A percentile compares a stretch with the other conserved stretches of the same genome.
Evolutionary conservation across 2,888 invertebrate species (phyloP).

Genomic region (Volucella inflata): DNA sequence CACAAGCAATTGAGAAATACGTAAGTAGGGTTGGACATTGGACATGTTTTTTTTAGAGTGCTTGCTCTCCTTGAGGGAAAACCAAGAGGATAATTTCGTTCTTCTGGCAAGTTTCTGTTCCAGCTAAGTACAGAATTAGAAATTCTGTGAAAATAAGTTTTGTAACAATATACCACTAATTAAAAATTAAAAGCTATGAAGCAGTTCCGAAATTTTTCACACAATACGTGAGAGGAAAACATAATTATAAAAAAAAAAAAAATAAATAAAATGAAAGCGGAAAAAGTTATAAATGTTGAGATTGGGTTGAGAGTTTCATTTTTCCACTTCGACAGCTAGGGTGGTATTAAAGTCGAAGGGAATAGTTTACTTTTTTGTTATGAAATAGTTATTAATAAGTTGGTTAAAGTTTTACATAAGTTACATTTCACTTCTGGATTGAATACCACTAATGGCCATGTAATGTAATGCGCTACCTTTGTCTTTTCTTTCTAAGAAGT

Average conservation of each 20-base stretch:
- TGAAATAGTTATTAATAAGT: no score
- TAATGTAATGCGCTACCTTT: no score
- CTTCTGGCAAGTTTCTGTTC: conserved; percentile 59
- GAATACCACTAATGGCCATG: no score
- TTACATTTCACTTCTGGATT: no score
- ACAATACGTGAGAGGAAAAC: not conserved
- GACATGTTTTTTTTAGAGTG: conserved; percentile 69
- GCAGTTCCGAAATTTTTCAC: not conserved
- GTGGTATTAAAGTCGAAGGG: no score
- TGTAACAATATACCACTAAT: conserved; percentile 75
- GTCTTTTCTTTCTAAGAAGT: no score
- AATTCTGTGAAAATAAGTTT: conserved; percentile 73
- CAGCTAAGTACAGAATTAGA: conserved; percentile 72
- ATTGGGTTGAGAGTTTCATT: conserved; percentile 36
- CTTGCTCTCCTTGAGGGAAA: conserved; percentile 35
- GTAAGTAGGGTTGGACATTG: conserved; percentile 64
- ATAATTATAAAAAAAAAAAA: conserved; percentile 6
- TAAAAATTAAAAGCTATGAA: conserved; percentile 56
- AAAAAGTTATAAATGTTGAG: conserved; percentile 28
- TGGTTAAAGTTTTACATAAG: no score
- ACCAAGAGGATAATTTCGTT: conserved; percentile 57
- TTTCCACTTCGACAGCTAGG: conserved; percentile 24
- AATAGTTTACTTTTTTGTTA: no score
- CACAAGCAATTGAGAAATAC: conserved; percentile 65
- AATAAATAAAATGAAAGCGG: conserved; percentile 19